A percentile compares a stretch with the other conserved stretches of the same genome.
These are phyloP conservation scores for Dasyprocta punctata DNA, from an alignment of 2,113 vertebrate species.

Conservation along the genomic window DNA sequence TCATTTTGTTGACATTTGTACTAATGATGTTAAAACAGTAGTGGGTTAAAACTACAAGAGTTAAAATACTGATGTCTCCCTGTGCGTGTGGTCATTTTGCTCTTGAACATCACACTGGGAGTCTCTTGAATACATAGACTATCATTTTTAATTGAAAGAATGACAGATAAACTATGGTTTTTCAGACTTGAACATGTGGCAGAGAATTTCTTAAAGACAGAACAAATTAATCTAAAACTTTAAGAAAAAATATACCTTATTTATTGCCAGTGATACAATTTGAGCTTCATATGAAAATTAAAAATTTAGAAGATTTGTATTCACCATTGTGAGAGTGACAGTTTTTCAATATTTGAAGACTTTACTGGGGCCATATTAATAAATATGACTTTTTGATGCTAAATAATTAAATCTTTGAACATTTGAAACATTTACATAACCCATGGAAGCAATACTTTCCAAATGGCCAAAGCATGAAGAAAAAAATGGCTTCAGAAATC, in stretches of 20 bases:
- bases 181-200: not conserved
- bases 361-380: not conserved
- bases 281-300: constrained; percentile 37
- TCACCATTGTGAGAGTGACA: not conserved
- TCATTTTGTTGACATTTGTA: not conserved
- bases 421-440: constrained; percentile 39
- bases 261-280: not conserved
- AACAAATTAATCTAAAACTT: not conserved
- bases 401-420: not conserved
- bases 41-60: not conserved
- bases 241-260: not conserved
- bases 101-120: not conserved
- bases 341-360: not conserved
- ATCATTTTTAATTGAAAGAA: constrained; percentile 21
- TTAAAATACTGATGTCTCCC: too few species aligned
- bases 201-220: not conserved
- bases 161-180: not conserved
- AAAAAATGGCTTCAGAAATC: constrained; percentile 4
- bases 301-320: constrained; percentile 1
- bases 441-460: not conserved
- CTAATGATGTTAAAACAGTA: not conserved
- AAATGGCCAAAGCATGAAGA: not conserved
- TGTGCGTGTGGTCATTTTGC: not conserved
- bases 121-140: not conserved
- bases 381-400: not conserved